Evolutionary conservation across 2,797 vertebrate species (phyloP).

Genomic region (Leuciscus waleckii): DNA sequence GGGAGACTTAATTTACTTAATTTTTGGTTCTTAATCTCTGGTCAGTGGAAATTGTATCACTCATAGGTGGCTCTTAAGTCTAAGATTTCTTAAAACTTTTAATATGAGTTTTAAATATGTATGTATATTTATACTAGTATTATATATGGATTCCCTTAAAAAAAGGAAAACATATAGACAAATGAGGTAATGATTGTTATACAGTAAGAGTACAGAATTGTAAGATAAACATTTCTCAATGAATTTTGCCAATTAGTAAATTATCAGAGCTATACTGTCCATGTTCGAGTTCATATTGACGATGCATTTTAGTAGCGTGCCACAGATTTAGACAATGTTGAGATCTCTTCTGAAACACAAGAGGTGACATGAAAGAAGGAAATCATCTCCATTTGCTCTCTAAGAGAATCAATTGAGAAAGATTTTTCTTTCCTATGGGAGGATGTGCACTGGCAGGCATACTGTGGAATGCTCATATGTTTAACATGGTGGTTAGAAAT

Average conservation of each 20-base stretch:
- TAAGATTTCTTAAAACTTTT: not conserved
- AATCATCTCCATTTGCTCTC: not conserved
- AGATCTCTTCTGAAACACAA: not conserved
- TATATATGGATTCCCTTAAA: not conserved
- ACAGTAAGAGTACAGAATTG: not conserved
- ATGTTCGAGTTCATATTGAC: not conserved
- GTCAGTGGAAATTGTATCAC: too few relatives aligned
- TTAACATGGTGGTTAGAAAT: conserved; percentile 33
- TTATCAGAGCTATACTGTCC: too few relatives aligned
- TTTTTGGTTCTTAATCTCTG: not conserved
- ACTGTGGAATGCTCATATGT: conserved; percentile 5
- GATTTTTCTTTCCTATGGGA: conserved; percentile 3
- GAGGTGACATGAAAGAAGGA: not conserved
- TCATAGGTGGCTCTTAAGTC: not conserved
- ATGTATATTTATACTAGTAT: too few relatives aligned
- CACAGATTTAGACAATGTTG: not conserved
- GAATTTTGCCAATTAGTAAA: too few relatives aligned
- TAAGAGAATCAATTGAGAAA: not conserved
- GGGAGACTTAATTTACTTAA: not conserved
- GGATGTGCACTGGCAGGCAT: conserved; percentile 6
- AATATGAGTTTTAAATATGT: not conserved
- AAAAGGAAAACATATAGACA: not conserved
- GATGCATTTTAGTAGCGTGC: not conserved
- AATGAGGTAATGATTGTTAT: not conserved
- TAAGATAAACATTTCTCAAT: not conserved